Percentiles rank a stretch among this genome's conserved stretches.
These are phyloP conservation scores for Eriosoma lanigerum DNA, from an alignment of 1,140 invertebrate species.

Conservation along the genomic window DNA sequence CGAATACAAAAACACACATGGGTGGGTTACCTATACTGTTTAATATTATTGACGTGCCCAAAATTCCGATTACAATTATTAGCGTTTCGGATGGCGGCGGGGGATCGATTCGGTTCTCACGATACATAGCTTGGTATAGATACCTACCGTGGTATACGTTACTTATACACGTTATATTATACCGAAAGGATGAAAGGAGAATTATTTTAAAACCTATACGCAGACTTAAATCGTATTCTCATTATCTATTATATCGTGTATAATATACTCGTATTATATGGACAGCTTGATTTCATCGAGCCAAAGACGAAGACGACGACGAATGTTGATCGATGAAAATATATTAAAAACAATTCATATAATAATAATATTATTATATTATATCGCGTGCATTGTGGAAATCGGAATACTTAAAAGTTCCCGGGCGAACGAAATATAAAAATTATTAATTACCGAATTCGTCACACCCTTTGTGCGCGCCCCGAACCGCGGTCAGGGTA, in stretches of 20 bases:
- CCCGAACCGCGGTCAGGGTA: not conserved
- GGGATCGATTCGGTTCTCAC: constrained; percentile 36
- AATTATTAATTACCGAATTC: constrained; percentile 46
- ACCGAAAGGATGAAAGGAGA: not conserved
- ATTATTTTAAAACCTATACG: not conserved
- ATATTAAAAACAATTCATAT: not conserved
- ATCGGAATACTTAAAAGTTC: constrained; percentile 33
- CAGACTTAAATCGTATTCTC: constrained; percentile 25
- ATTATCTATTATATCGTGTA: not conserved
- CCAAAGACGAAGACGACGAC: constrained; percentile 3
- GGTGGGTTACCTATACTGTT: too few species aligned
- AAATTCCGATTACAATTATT: too few species aligned
- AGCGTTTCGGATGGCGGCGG: not conserved
- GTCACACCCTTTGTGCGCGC: constrained; percentile 48
- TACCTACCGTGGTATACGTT: too few species aligned
- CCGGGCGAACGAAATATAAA: not conserved
- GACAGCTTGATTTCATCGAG: constrained; percentile 1
- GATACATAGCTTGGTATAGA: not conserved
- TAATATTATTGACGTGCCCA: not conserved
- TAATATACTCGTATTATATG: not conserved
- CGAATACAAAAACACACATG: too few species aligned
- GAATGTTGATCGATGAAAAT: not conserved
- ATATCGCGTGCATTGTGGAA: constrained; percentile 15
- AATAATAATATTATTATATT: not conserved
- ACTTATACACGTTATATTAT: not conserved